Evolutionary conservation across 1,140 invertebrate genomes (phyloP), one percentile per base, ranked within the genome.

Genomic region (roundworm (Caenorhabditis elegans)): DNA sequence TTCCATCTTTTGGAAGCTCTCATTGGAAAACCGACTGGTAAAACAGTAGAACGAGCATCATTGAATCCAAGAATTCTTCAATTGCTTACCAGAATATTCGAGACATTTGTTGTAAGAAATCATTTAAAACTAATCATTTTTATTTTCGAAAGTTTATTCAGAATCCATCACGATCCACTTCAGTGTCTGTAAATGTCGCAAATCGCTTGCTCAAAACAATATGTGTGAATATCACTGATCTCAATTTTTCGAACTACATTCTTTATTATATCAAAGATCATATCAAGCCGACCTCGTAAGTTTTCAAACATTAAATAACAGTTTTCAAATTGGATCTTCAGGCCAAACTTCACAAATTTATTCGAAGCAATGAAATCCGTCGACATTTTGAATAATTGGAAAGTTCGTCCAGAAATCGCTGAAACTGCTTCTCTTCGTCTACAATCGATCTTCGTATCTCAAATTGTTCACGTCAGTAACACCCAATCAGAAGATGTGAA

Each of bases 1-100:
- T 70, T 70, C 60, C 60, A 70, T 70, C 60, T 70, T 70, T 17
- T 70, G 34, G 60, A 70, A 34, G 31, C 60, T 22, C 60, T 70
- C 8, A 22, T 70, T n/a, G 60, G 60, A 39, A 70, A 39, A 39
- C 60, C 60, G 11, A 19, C 13, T 2, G n/a, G 43, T 13, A 22
- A 10, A 3, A 22, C 34, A 6, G 43, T 70, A 10, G 34, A 70
- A 26, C 36, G 43, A n/a, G 11, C 10, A 34, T 22, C 60, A 19
- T 8, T 70, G 0, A 39, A 19, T 36, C 60, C 60, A 22, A 11
- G 60, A 13, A 31, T 31, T 22, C 34, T 22, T 5, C 60, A 70
- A 70, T n/a, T 70, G 8, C 60, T 70, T 8, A 39, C 31, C 1
- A 39, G 60, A 19, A 70, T 70, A 24, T 70, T 70, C 10, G 60